Base-by-base conservation (phyloP, 2,797 vertebrate genomes). In the Gephyroberyx darwinii region DNA sequence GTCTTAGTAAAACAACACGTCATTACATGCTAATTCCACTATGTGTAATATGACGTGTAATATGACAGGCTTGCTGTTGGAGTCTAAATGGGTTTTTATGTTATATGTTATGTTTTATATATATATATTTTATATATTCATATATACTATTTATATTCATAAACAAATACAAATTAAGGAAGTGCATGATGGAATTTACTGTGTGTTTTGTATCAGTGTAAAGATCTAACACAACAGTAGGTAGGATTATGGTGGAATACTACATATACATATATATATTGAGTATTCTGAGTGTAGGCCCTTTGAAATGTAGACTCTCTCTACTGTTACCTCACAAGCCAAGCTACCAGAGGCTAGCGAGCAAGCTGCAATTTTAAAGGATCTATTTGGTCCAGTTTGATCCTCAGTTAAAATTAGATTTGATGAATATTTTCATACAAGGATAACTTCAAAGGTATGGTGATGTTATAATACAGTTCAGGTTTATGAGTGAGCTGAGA, bases 361-460 rank as follows among this genome's bases (percentile, higher is more conserved):
- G 52, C 41, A 53, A 39, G 67, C 61, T 1, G 20, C 48, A 75
- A 66, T 72, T 67, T 54, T 47, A 69, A 71, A 45, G 31, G 58
- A 48, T 68, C 58, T 58, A 65, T 81, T 80, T 77, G 63, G 78
- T 80, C 78, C 75, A 75, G 80, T 79, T 82, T 84, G 74, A 83
- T 86, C 71, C 70, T 69, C 35, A 43, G 62, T 70, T 79, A 26
- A 83, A 85, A 80, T 69, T 66, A 16, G 66, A 78, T 84, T 75
- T 59, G 60, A 87, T 84, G 68, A 75, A 83, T 78, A 75, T 74
- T 81, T 71, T 80, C 57, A 78, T 77, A 85, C 75, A 78, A 84
- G 74, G 66, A 57, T 67, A 57, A 77, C 82, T 84, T 89, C 86
- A 90, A 89, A 90, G 83, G 77, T 55, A 10, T 4, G 5, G 20